Base-by-base conservation (phyloP, 2,888 invertebrate species). In the Eulithis testata region DNA sequence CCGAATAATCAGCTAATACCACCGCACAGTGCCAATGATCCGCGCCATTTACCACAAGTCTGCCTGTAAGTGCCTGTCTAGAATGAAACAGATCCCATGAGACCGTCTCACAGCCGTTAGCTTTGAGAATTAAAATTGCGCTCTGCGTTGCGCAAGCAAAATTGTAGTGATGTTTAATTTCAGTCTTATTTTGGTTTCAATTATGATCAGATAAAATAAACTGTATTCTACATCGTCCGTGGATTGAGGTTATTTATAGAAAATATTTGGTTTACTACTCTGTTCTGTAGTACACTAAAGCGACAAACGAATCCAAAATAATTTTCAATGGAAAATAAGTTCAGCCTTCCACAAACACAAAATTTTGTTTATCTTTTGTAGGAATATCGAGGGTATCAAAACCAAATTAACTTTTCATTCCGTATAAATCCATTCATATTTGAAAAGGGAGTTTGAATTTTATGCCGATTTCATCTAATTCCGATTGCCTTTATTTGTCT, bases 1-100 rank as follows among this genome's bases (percentile, higher is more conserved):
- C 72, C 80, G 77, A 75, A 76, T 77, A 84, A 85, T 84, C 81
- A 83, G 80, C 79, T 81, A 78, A 79, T 81, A 82, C 80, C 77
- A 70, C 49, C 40, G 62, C 63, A 49, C 62, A 76, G 79, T 79
- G 76, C 83, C 81, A 81, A 80, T 82, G 85, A 82, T 75, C 74
- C 83, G 83, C 80, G 55, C 78, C 85, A 90, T 89, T 91, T 82
- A 79, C 86, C 78, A 76, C 79, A 81, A 81, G 82, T 80, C 88
- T 89, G 89, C 79, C 68, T 76, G 75, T 87, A 85, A 89, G 82
- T 84, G 82, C 76, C 80, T 73, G 80, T 83, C 84, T 83, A 81
- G 78, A 71, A 77, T 73, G 74, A 77, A 78, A 83, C 81, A 83
- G 82, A 82, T 79, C 77, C 76, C 78, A 72, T 72, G 77, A 76